Evolutionary conservation across 2,113 vertebrate species (phyloP).

Genomic region (Bubalus kerabau): DNA sequence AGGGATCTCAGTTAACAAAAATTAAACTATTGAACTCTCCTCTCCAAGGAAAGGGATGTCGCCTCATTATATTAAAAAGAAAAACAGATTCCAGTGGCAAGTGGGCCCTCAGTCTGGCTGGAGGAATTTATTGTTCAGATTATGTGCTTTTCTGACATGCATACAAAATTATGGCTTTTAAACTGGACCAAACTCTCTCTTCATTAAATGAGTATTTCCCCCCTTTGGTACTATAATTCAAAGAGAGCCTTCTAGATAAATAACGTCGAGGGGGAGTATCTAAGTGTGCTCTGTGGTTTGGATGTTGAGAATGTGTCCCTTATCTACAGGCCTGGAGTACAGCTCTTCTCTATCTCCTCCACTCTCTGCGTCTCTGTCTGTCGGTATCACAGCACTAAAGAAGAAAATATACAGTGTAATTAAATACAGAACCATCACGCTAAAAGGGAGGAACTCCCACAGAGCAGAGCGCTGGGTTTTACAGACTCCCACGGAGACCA

Average conservation of each 20-base stretch:
- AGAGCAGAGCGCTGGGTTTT: conserved; percentile 68
- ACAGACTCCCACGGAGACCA: conserved; percentile 67
- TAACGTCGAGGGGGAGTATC: conserved; percentile 73
- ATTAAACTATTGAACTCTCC: conserved; percentile 90
- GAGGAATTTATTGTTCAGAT: conserved; percentile 81
- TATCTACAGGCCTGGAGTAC: conserved; percentile 56
- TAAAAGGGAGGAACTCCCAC: conserved; percentile 66
- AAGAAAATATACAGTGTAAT: conserved; percentile 77
- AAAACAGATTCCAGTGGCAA: conserved; percentile 74
- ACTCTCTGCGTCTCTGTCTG: conserved; percentile 56
- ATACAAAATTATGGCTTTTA: conserved; percentile 80
- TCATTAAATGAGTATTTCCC: conserved; percentile 79
- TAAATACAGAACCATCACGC: conserved; percentile 65
- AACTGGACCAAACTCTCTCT: conserved; percentile 78
- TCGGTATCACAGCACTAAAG: conserved; percentile 48
- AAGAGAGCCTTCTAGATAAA: conserved; percentile 77
- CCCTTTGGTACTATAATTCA: conserved; percentile 72
- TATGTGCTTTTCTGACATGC: conserved; percentile 79
- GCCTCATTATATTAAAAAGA: conserved; percentile 82
- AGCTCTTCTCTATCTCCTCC: conserved; percentile 43
- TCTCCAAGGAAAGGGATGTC: conserved; percentile 81
- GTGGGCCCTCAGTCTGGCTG: conserved; percentile 71
- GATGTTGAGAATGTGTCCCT: conserved; percentile 46
- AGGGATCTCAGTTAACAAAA: conserved; percentile 89
- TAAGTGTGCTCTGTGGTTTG: conserved; percentile 55